Base-by-base conservation (phyloP, 2,113 vertebrate genomes). In the Corapipo altera region DNA sequence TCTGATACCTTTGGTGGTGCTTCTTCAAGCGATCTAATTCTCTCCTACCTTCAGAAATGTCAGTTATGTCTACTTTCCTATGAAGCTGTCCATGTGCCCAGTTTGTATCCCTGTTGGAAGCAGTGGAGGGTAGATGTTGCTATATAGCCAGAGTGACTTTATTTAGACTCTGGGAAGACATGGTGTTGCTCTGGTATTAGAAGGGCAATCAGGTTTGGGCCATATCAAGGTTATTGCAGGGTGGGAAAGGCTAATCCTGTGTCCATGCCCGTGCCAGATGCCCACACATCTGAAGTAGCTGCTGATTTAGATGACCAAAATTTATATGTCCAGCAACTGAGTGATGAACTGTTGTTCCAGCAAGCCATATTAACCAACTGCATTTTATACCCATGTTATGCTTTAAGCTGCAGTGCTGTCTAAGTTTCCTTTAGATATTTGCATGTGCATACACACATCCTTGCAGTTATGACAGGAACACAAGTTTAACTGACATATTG, bases 1-100 rank as follows among this genome's bases (percentile, higher is more conserved):
- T 41, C 65, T 12, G 6, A 27, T 23, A 51, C 11, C 12, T 81
- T 81, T 44, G 62, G n/a, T 1, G 1, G 30, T 32, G 28, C 22
- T 74, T 71, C 48, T 85, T 67, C 74, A 49, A 49, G 51, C 0
- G 2, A 0, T 22, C 12, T 33, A 23, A 91, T 62, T 62, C 35
- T 17, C 10, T 62, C 18, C 7, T 3, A 8, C 11, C 4, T 7
- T 1, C 1, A 3, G 26, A 15, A 43, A 24, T 4, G 46, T 67
- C 22, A 11, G 14, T 11, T 0, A 0, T 18, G 10, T 37, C 46
- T 69, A 10, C 54, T 67, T 48, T 32, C 24, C 30, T 1, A 1
- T 43, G n/a, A n/a, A 88, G 72, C 52, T 0, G 0, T 46, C 59
- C 15, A 15, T 39, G 20, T 16, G 15, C 24, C 17, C 16, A 22